These are phyloP conservation scores for Antheraea yamamai DNA, from an alignment of 2,888 invertebrate genomes.

Conservation along the genomic window DNA sequence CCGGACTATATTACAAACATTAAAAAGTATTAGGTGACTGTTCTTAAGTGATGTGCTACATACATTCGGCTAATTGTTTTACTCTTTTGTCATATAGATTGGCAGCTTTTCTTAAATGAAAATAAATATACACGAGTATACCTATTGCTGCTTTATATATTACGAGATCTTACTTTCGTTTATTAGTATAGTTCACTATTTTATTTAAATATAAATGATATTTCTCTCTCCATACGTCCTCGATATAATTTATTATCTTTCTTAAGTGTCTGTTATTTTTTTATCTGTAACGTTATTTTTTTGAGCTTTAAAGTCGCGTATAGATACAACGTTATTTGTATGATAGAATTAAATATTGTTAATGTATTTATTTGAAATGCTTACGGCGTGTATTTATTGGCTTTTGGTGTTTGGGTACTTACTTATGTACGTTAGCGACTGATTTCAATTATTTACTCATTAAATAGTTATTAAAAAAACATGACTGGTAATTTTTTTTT, in stretches of 20 bases:
- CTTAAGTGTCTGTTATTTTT: constrained; percentile 37
- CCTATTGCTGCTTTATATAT: not conserved
- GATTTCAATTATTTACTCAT: constrained; percentile 26
- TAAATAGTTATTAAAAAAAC: not conserved
- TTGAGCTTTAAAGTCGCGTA: constrained; percentile 74
- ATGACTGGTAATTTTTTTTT: no score
- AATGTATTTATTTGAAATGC: constrained; percentile 68
- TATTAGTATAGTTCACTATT: no score
- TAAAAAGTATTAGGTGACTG: no score
- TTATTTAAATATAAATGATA: not conserved
- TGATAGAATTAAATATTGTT: constrained; percentile 52
- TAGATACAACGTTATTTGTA: constrained; percentile 68
- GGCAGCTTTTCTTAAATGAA: not conserved
- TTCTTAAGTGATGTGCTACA: no score
- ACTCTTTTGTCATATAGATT: no score
- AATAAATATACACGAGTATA: no score
- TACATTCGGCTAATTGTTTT: no score
- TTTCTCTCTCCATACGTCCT: not conserved
- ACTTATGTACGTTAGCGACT: constrained; percentile 40
- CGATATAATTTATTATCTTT: constrained; percentile 29
- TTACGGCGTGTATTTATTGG: constrained; percentile 64
- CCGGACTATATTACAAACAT: no score
- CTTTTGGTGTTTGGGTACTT: constrained; percentile 77
- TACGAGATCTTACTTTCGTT: not conserved
- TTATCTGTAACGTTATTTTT: constrained; percentile 49